A percentile compares a stretch with the other conserved stretches of the same genome.
Evolutionary conservation across 2,113 vertebrate species (phyloP).

Genomic region (Varanus komodoensis): DNA sequence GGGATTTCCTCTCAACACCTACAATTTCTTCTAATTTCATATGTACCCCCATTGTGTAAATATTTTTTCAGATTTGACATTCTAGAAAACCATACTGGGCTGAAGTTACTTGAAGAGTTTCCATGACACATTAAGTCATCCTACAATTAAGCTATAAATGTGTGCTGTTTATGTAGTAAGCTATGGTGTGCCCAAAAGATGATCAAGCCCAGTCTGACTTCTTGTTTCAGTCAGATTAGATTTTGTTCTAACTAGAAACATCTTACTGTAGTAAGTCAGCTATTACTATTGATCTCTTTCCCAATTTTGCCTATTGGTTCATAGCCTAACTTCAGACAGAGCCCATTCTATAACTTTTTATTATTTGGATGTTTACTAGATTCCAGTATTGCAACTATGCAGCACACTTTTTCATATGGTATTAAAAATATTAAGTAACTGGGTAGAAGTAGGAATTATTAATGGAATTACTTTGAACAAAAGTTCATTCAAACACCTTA

Average conservation of each 20-base stretch:
- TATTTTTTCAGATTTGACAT: no score
- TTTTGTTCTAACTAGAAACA: neutral
- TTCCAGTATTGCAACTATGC: neutral
- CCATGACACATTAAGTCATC: no score
- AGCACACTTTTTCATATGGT: neutral
- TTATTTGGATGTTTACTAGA: neutral
- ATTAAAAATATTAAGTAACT: neutral
- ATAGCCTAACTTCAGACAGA: neutral
- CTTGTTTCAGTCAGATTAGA: neutral
- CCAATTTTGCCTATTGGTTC: neutral
- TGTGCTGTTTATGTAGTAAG: no score
- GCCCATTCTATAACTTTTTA: neutral
- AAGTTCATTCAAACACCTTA: neutral
- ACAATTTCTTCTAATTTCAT: no score
- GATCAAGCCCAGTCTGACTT: no score
- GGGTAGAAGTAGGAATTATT: slow-evolving; percentile 1
- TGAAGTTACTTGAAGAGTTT: no score
- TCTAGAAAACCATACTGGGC: no score
- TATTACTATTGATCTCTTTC: neutral
- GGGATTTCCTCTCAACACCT: no score
- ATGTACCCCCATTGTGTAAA: no score
- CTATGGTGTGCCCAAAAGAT: no score
- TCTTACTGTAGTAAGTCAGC: neutral
- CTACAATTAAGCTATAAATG: no score
- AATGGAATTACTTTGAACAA: slow-evolving; percentile 32